phyloP scores from a whole-genome alignment of 2,113 vertebrate species.

The Laticauda colubrina region DNA sequence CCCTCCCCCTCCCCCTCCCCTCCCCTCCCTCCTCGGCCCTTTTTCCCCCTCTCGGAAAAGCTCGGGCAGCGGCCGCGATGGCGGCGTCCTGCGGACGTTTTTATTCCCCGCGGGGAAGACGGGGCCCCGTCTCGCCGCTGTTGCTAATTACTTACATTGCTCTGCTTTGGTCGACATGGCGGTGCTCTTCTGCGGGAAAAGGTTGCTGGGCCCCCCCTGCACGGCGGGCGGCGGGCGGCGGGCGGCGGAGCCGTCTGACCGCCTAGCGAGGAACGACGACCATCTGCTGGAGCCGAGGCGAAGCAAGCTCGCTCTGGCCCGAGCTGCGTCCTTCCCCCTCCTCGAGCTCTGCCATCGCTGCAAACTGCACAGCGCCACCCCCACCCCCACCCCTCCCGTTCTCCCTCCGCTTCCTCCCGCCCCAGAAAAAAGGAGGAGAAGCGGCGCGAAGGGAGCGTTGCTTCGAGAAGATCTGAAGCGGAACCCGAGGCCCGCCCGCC shows the following conservation, averaged over 20 bases:
- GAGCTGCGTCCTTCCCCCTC: slow-evolving; percentile 56
- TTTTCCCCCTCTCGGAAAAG: slow-evolving; percentile 34
- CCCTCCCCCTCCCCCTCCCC: too few relatives aligned
- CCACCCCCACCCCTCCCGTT: too few relatives aligned
- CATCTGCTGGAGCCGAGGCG: neutral
- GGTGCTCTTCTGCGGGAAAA: slow-evolving; percentile 47
- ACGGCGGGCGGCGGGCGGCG: slow-evolving; percentile 53
- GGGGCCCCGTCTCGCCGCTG: slow-evolving; percentile 13
- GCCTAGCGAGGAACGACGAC: slow-evolving; percentile 48
- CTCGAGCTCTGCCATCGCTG: slow-evolving; percentile 60
- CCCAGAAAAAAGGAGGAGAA: neutral
- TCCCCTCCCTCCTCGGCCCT: too few relatives aligned
- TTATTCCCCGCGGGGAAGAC: slow-evolving; percentile 34
- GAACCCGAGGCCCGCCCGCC: neutral
- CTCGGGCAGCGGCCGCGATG: neutral
- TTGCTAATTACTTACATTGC: slow-evolving; percentile 90
- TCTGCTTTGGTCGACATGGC: slow-evolving; percentile 98
- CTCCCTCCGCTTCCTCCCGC: neutral
- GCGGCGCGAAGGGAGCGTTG: neutral
- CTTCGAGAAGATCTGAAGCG: neutral
- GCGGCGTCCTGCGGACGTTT: slow-evolving; percentile 19
- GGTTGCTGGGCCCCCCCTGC: slow-evolving; percentile 54
- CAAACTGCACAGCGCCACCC: neutral
- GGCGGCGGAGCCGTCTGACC: slow-evolving; percentile 46
- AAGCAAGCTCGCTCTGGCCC: slow-evolving; percentile 36